Conservation (phyloP, 2,797 vertebrate genomes). For the Pseudochirops corinnae region DNA sequence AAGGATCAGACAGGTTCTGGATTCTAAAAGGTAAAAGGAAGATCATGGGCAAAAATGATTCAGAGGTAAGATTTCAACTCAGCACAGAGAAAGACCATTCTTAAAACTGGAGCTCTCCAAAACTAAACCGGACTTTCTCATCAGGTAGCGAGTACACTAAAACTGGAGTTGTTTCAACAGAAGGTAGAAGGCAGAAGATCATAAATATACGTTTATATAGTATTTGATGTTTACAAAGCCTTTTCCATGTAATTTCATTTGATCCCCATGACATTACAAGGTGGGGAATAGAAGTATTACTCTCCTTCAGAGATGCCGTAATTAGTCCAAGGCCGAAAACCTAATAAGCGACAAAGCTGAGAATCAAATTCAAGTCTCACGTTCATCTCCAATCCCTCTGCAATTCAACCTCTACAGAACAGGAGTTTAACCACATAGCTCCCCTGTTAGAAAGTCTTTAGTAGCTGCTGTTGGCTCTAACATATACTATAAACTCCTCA, state of each 20-base stretch:
- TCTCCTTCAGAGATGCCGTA: background rate
- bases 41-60: background rate
- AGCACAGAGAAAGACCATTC: background rate
- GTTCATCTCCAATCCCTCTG: background rate
- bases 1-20: background rate
- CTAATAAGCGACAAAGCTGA: background rate
- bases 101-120: background rate
- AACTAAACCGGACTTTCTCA: background rate
- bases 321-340: background rate
- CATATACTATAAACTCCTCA: background rate
- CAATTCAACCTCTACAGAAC: background rate
- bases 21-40: background rate
- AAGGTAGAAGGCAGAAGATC: background rate
- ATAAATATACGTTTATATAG: background rate
- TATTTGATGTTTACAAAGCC: background rate
- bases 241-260: background rate
- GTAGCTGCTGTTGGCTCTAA: background rate
- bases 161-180: background rate
- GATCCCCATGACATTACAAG: background rate
- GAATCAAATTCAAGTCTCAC: background rate
- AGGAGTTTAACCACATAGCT: background rate
- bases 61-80: background rate
- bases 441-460: background rate
- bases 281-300: background rate
- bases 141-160: background rate